Conservation (phyloP, 1,140 invertebrate species). For the Thalassaphorura encarpata region DNA sequence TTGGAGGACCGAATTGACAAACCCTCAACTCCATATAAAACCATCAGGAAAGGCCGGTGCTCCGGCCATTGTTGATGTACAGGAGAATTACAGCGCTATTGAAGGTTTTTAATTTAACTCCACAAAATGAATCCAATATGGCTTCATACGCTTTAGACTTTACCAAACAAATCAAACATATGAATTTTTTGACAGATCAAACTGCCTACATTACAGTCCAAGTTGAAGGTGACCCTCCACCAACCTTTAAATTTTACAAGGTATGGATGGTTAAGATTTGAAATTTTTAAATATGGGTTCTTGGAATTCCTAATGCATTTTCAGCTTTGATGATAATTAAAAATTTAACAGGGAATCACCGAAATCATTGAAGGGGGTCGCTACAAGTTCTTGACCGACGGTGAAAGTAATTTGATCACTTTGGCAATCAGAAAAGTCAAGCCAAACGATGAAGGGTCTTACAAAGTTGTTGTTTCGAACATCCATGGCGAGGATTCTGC, state of each 20-base stretch:
- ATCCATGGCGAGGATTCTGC: constrained; percentile 87
- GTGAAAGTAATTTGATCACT: constrained; percentile 76
- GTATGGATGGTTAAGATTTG: constrained; percentile 39
- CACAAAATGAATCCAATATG: background rate
- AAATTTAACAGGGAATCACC: constrained; percentile 49
- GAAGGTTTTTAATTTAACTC: constrained; percentile 54
- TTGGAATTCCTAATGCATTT: background rate
- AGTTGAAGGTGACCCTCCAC: constrained; percentile 83
- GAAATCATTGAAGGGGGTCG: constrained; percentile 87
- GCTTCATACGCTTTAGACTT: background rate
- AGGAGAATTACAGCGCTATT: constrained; percentile 80
- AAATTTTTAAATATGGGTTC: background rate
- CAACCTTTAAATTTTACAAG: constrained; percentile 94
- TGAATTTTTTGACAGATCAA: constrained; percentile 51
- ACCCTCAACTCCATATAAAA: constrained; percentile 73
- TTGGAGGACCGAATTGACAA: constrained; percentile 77
- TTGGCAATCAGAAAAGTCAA: constrained; percentile 92
- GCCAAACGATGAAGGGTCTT: constrained; percentile 94
- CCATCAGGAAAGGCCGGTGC: constrained; percentile 65
- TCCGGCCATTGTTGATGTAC: constrained; percentile 75
- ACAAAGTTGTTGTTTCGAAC: constrained; percentile 85
- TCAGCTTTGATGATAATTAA: no score
- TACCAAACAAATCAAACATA: background rate
- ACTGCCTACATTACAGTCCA: constrained; percentile 77
- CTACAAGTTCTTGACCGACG: constrained; percentile 83